A percentile compares a stretch with the other conserved stretches of the same genome.
Evolutionary conservation across 1,140 invertebrate genomes (phyloP).

Genomic region (Galleria mellonella): DNA sequence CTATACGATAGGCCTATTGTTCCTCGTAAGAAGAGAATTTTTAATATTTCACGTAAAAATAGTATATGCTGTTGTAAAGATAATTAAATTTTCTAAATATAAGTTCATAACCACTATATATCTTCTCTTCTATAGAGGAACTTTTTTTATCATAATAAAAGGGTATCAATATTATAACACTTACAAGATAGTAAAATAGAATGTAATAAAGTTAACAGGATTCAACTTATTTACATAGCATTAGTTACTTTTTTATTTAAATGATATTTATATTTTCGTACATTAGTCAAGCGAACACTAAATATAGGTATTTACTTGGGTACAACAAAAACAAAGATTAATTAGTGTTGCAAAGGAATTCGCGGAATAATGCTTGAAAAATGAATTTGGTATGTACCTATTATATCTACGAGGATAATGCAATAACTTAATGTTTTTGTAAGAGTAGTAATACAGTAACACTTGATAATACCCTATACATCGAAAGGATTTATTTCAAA

Average conservation of each 20-base stretch:
- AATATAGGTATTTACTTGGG: not conserved
- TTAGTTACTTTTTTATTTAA: slow-evolving; percentile 21
- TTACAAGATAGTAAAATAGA: slow-evolving; percentile 70
- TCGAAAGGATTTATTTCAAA: no score
- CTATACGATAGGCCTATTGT: slow-evolving; percentile 55
- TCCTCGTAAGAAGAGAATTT: slow-evolving; percentile 51
- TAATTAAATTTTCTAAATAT: slow-evolving; percentile 6
- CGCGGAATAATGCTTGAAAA: no score
- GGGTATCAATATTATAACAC: slow-evolving; percentile 66
- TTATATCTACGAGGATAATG: slow-evolving; percentile 1
- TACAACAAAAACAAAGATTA: not conserved
- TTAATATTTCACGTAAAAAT: slow-evolving; percentile 4
- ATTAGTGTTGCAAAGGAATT: no score
- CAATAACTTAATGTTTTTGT: no score
- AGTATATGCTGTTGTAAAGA: slow-evolving; percentile 3
- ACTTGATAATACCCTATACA: no score
- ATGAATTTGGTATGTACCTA: not conserved
- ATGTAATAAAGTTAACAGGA: slow-evolving; percentile 72
- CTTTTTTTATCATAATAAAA: slow-evolving; percentile 40
- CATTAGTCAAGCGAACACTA: not conserved
- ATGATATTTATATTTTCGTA: slow-evolving; percentile 7
- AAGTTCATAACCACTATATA: slow-evolving; percentile 18
- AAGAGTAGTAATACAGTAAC: no score
- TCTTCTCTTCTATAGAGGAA: slow-evolving; percentile 53
- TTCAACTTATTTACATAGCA: slow-evolving; percentile 70